Base-by-base conservation (phyloP, 1,140 invertebrate genomes). In the Nixonia krombeini region DNA sequence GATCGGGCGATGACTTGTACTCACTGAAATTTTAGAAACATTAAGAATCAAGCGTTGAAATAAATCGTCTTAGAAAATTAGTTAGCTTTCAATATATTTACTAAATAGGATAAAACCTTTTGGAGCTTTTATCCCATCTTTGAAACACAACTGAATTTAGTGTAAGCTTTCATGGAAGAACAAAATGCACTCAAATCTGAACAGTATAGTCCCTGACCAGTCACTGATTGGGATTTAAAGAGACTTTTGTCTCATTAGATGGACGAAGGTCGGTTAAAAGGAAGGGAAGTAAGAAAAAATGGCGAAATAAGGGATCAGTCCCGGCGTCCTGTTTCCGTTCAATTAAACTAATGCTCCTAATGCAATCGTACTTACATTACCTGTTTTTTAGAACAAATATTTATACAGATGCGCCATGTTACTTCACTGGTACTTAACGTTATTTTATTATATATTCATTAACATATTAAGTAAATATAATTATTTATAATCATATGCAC, bases 1-100 rank as follows among this genome's bases (percentile, higher is more conserved):
- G 88, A 63, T 90, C 88, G 15, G 90, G 87, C 29, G 91, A 90
- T 25, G 87, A 86, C 78, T 91, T 91, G 85, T 93, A 94, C 72
- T 91, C 89, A 58, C 93, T 94, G 87, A 41, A 89, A 89, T 49
- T 37, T 16, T 4, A 10, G 53, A 45, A 57, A 37, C 16, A 47
- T 8, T 38, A n/a, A n/a, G n/a, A n/a, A n/a, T n/a, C n/a, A n/a
- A n/a, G 15, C 33, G 12, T 35, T 35, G 4, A 40, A 33, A 9
- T 4, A 33, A 9, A 12, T 33, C 1, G n/a, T 33, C 10, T 33
- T 10, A 35, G 2, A 21, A 21, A 21, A 6, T 3, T 21, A 21
- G 6, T 3, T 6, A 21, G 2, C 2, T 21, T 21, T 21, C 6
- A 21, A 21, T 3, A 6, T 21, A 21, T 21, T 21, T 21, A 21